phyloP scores from a whole-genome alignment of 2,888 invertebrate species.

The Cryptosula pallasiana region DNA sequence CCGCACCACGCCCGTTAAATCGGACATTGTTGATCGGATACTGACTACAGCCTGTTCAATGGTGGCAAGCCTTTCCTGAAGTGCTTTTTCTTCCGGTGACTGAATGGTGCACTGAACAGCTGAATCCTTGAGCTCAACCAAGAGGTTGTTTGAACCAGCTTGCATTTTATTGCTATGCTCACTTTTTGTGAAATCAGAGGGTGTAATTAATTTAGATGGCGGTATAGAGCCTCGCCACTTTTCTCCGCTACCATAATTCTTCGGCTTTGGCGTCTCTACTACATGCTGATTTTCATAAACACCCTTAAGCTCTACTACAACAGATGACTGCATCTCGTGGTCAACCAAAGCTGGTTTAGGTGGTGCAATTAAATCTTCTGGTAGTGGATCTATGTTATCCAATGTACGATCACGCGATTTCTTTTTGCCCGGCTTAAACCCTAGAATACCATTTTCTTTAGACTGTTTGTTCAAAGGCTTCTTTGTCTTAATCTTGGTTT shows the following conservation, averaged over 20 bases:
- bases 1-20: not conserved
- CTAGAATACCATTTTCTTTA: not conserved
- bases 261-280: too few species aligned
- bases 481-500: not conserved
- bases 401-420: constrained; percentile 3
- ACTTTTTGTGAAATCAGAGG: too few species aligned
- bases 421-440: not conserved
- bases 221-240: not conserved
- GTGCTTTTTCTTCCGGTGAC: too few species aligned
- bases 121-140: not conserved
- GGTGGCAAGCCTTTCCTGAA: not conserved
- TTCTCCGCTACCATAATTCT: too few species aligned
- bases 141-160: not conserved
- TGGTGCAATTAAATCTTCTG: not conserved
- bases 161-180: not conserved
- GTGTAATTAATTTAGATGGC: not conserved
- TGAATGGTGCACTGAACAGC: not conserved
- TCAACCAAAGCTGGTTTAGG: not conserved
- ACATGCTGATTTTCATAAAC: not conserved
- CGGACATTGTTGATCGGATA: not conserved
- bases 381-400: not conserved
- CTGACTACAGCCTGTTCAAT: not conserved
- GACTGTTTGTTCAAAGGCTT: not conserved
- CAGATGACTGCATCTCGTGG: not conserved
- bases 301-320: not conserved